Evolutionary conservation across 2,888 invertebrate genomes (phyloP).

Genomic region (Gonocerus acuteangulatus): DNA sequence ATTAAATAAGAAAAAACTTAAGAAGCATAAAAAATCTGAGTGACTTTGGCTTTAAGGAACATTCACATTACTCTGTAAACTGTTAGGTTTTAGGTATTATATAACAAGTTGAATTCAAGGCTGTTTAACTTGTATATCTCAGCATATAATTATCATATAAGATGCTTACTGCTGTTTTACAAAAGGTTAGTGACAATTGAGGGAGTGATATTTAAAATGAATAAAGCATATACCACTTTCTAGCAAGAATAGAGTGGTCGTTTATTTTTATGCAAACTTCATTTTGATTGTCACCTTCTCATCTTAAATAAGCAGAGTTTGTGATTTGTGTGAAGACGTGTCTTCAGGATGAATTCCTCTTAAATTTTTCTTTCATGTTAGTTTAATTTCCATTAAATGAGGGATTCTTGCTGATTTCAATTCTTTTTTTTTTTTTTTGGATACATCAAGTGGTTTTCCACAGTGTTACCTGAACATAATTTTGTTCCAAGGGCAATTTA

Average conservation of each 20-base stretch:
- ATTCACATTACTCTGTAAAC: neutral
- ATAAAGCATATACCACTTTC: neutral
- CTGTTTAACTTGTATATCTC: neutral
- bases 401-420: constrained; percentile 37
- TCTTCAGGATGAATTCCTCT: constrained; percentile 37
- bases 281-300: constrained; percentile 22
- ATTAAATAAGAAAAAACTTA: constrained; percentile 8
- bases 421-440: constrained; percentile 28
- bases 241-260: neutral
- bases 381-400: constrained; percentile 19
- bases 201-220: constrained; percentile 22
- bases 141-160: neutral
- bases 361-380: neutral
- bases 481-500: constrained; percentile 2
- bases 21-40: constrained; percentile 14
- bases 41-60: neutral
- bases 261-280: neutral
- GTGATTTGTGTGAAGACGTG: constrained; percentile 30
- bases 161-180: neutral
- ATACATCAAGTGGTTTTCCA: neutral
- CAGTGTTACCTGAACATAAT: constrained; percentile 14
- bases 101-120: neutral
- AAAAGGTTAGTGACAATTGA: neutral
- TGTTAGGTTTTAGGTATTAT: constrained; percentile 4
- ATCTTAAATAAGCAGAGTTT: constrained; percentile 10